Percentiles rank a stretch among this genome's conserved stretches.
These are phyloP conservation scores for Fistularia tabacaria DNA, from an alignment of 2,797 vertebrate genomes.

Conservation along the genomic window DNA sequence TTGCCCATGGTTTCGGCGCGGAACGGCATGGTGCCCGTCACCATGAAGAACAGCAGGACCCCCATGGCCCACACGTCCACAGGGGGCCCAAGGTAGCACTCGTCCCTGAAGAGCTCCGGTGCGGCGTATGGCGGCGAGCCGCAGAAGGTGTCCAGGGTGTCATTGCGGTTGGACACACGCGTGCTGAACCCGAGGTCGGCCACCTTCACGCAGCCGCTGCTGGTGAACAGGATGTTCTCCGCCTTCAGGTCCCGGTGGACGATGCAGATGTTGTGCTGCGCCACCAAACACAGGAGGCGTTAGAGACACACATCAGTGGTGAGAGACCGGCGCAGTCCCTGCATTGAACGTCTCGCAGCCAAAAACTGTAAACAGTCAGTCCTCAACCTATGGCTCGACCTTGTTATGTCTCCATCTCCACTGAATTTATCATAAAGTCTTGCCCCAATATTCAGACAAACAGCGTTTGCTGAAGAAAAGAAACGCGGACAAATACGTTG, in stretches of 20 bases:
- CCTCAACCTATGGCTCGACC: too few relatives aligned
- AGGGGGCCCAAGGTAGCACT: conserved; percentile 82
- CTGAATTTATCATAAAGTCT: too few relatives aligned
- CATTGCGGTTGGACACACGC: conserved; percentile 69
- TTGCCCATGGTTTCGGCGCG: conserved; percentile 90
- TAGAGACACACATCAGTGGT: not conserved
- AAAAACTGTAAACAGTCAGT: too few relatives aligned
- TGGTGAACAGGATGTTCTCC: conserved; percentile 88
- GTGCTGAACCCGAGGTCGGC: conserved; percentile 96
- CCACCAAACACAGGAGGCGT: not conserved
- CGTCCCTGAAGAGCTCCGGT: conserved; percentile 89
- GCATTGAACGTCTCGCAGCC: too few relatives aligned
- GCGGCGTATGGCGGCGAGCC: conserved; percentile 93
- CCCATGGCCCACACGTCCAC: conserved; percentile 96
- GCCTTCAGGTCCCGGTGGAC: conserved; percentile 95
- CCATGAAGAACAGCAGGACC: conserved; percentile 92
- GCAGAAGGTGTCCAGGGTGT: conserved; percentile 88
- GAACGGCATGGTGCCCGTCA: conserved; percentile 87
- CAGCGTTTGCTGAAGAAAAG: too few relatives aligned
- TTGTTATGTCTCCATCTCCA: too few relatives aligned
- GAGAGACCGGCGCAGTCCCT: not conserved
- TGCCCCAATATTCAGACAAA: too few relatives aligned
- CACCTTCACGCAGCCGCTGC: conserved; percentile 85
- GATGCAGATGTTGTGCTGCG: conserved; percentile 86
- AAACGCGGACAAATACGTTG: too few relatives aligned